Conservation (phyloP, 2,888 invertebrate genomes). For the Drosophila greeni region DNA sequence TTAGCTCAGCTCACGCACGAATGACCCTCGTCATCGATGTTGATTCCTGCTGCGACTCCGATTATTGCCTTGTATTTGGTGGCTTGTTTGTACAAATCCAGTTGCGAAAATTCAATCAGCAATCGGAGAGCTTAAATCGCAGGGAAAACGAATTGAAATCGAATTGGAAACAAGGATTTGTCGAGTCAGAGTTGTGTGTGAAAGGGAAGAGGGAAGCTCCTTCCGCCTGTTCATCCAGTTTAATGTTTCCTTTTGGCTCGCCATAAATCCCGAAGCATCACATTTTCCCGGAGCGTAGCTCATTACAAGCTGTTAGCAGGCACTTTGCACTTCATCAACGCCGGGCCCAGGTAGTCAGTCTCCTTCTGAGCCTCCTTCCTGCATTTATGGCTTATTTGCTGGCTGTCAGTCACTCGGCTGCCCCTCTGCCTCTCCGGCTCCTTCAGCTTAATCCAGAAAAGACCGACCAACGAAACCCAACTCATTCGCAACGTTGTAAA, state of each 20-base stretch:
- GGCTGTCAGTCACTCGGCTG: constrained; percentile 47
- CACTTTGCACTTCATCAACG: constrained; percentile 71
- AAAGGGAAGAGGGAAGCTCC: not conserved
- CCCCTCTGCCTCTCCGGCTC: constrained; percentile 1
- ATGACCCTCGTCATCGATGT: constrained; percentile 37
- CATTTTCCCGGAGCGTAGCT: constrained; percentile 47
- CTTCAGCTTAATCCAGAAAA: not conserved
- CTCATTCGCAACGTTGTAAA: constrained; percentile 54
- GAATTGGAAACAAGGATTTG: constrained; percentile 24
- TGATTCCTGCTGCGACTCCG: constrained; percentile 10
- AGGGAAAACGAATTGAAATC: constrained; percentile 32
- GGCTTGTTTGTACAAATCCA: constrained; percentile 45
- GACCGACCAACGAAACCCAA: constrained; percentile 11
- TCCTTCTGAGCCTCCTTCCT: constrained; percentile 8
- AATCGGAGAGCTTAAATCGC: constrained; percentile 39
- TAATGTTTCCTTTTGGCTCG: not conserved
- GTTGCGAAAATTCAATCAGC: constrained; percentile 40
- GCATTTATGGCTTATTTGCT: constrained; percentile 71
- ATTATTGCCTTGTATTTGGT: constrained; percentile 22
- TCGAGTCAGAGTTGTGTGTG: constrained; percentile 37
- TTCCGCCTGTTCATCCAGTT: not conserved
- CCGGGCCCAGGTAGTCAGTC: constrained; percentile 6
- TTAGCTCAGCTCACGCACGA: constrained; percentile 39
- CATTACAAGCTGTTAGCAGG: constrained; percentile 72
- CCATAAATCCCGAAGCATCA: constrained; percentile 35